Evolutionary conservation across 2,888 invertebrate genomes (phyloP).

Genomic region (Yponomeuta cagnagella): DNA sequence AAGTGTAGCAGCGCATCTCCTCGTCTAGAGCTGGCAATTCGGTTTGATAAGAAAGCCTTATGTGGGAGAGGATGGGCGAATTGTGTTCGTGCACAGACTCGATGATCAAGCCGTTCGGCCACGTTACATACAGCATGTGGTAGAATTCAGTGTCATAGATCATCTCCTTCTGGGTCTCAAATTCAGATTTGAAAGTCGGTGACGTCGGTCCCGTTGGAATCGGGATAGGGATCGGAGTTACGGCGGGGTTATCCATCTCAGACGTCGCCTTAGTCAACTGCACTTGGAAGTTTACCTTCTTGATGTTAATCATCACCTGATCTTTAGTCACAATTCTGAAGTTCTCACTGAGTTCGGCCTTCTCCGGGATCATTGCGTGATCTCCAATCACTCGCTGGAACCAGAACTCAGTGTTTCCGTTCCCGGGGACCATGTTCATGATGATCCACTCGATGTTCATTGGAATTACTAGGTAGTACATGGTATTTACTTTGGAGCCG

Average conservation of each 20-base stretch:
- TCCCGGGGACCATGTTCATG: conserved; percentile 49
- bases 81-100: conserved; percentile 54
- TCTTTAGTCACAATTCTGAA: conserved; percentile 55
- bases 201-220: conserved; percentile 18
- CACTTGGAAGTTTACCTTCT: conserved; percentile 37
- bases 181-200: conserved; percentile 14
- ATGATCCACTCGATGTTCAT: conserved; percentile 51
- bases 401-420: conserved; percentile 54
- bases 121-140: conserved; percentile 52
- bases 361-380: conserved; percentile 27
- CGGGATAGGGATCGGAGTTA: conserved; percentile 24
- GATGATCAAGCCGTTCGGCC: conserved; percentile 63
- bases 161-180: conserved; percentile 24
- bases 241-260: background rate
- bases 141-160: conserved; percentile 35
- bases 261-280: background rate
- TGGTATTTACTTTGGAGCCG: conserved; percentile 47
- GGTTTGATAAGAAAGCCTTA: conserved; percentile 49
- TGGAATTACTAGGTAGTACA: conserved; percentile 55
- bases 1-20: conserved; percentile 56
- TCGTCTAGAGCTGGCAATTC: conserved; percentile 35
- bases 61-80: conserved; percentile 47
- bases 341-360: conserved; percentile 45
- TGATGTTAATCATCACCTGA: conserved; percentile 50
- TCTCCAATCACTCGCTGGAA: conserved; percentile 53